Evolutionary conservation across 2,888 invertebrate genomes (phyloP), one percentile per base, ranked within the genome.

Genomic region (Phyllotreta cruciferae): DNA sequence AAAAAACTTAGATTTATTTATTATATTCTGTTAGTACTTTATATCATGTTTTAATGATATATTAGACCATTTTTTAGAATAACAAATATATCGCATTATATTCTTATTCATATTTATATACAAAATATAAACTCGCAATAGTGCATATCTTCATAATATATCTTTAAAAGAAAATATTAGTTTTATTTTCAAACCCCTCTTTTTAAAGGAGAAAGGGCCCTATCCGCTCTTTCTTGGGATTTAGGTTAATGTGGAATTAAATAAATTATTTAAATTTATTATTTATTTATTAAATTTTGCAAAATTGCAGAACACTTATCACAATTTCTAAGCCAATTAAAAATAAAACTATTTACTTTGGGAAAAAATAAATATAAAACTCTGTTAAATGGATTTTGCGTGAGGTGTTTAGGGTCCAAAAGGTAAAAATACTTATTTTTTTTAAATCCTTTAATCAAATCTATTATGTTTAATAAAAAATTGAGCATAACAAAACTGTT

Each of bases 11-110:
- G 63, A 60, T 65, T 66, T 67, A 67, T 67, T 67, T 67, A 67
- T 67, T 67, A 67, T 67, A 65, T 66, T 63, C 63, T 67, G 60
- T 67, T 63, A 63, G 58, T 62, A 53, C 63, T 62, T 67, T 67
- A 66, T 67, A 61, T 67, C 67, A 67, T 67, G 67, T 67, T 67
- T 67, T 67, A 67, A 67, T 67, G 67, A 67, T 67, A 45, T 63
- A 54, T 63, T 63, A 63, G 58, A 49, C 49, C 54, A 64, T 34
- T 35, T 49, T 9, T 47, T 60, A 60, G 56, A 49, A 54, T 56
- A 53, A 60, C 52, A 64, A 64, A 54, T 62, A 62, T 56, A 62
- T 62, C 41, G 39, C 34, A 44, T 62, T 64, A 44, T 45, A 54
- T 57, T 57, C 45, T 64, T 53, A 56, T 64, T 61, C 38, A 60